phyloP scores from a whole-genome alignment of 2,888 invertebrate species.

The Orthosia cruda region DNA sequence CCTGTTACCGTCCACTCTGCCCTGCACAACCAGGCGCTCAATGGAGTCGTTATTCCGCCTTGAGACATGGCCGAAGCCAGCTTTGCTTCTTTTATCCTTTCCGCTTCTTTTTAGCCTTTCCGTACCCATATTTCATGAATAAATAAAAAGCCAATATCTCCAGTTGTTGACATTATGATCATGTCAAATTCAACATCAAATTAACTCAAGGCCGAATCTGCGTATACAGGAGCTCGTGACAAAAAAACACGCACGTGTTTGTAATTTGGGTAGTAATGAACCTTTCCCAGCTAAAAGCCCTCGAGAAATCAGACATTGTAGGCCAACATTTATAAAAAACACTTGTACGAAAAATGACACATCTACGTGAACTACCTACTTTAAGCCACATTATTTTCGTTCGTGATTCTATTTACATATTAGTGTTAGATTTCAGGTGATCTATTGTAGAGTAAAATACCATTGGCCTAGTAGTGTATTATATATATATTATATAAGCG shows the following conservation, averaged over 20 bases:
- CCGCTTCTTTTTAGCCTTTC: too few relatives aligned
- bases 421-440: background rate
- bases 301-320: background rate
- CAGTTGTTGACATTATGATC: background rate
- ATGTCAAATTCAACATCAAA: background rate
- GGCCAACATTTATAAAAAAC: too few relatives aligned
- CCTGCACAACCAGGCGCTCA: too few relatives aligned
- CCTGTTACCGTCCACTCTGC: too few relatives aligned
- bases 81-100: too few relatives aligned
- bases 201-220: background rate
- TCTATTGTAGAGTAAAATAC: background rate
- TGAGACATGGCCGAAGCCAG: too few relatives aligned
- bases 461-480: background rate
- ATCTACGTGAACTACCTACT: too few relatives aligned
- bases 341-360: too few relatives aligned
- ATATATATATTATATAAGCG: too few relatives aligned
- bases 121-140: background rate
- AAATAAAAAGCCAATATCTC: background rate
- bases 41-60: too few relatives aligned
- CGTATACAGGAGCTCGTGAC: background rate
- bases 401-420: too few relatives aligned
- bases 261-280: background rate
- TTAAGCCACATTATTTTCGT: background rate
- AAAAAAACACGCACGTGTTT: slow-evolving; percentile 2
- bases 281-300: background rate